Evolutionary conservation across 2,888 invertebrate species (phyloP).

Genomic region (Diplolepis rosae): DNA sequence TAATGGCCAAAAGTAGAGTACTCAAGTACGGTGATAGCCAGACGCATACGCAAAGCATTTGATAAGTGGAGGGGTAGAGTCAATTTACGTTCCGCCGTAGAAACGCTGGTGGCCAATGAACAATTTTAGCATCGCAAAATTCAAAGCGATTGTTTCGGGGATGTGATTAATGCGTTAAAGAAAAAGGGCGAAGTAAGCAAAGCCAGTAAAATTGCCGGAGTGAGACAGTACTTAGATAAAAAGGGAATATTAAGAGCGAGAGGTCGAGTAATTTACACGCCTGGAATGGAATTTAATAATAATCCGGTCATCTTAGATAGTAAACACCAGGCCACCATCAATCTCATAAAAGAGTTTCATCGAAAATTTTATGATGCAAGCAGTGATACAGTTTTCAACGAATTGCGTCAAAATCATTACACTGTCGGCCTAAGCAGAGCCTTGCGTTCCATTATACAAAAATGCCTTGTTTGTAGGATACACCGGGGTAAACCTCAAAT

Average conservation of each 20-base stretch:
- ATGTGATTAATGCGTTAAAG: too few relatives aligned
- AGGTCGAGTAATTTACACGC: slow-evolving; percentile 7
- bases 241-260: slow-evolving; percentile 18
- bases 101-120: neutral
- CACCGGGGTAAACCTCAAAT: slow-evolving; percentile 27
- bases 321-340: slow-evolving; percentile 21
- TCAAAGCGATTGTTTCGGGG: neutral
- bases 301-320: slow-evolving; percentile 41
- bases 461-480: slow-evolving; percentile 24
- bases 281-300: neutral
- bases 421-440: slow-evolving; percentile 21
- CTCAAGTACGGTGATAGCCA: too few relatives aligned
- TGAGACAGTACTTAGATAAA: too few relatives aligned
- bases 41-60: neutral
- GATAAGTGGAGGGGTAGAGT: neutral
- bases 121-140: neutral
- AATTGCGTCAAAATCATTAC: too few relatives aligned
- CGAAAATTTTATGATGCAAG: too few relatives aligned
- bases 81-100: neutral
- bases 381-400: too few relatives aligned
- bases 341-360: slow-evolving; percentile 37
- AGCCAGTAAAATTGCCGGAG: neutral
- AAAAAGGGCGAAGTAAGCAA: neutral
- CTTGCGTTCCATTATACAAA: neutral
- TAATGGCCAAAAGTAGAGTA: too few relatives aligned